Conservation (phyloP, 2,888 invertebrate species). For the Drosophila anceps region DNA sequence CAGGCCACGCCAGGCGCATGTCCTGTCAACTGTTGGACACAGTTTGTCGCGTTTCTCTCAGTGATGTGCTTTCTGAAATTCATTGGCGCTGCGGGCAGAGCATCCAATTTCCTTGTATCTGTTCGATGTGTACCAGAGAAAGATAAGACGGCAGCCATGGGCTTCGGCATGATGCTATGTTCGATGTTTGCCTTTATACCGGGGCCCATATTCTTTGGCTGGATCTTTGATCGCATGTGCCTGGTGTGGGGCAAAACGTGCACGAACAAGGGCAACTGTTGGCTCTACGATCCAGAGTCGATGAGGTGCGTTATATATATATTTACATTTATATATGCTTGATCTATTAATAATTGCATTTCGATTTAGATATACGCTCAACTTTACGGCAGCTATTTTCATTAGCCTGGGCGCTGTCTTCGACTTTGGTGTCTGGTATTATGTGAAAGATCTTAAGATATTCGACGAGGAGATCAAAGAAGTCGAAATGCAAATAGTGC, state of each 20-base stretch:
- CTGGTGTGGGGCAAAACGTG: conserved; percentile 91
- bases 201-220: conserved; percentile 91
- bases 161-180: conserved; percentile 89
- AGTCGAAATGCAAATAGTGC: conserved; percentile 83
- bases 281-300: conserved; percentile 89
- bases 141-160: conserved; percentile 91
- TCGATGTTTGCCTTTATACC: conserved; percentile 91
- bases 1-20: conserved; percentile 87
- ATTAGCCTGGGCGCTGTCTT: conserved; percentile 88
- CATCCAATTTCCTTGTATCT: conserved; percentile 88
- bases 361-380: conserved; percentile 87
- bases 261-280: conserved; percentile 90
- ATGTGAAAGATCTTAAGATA: conserved; percentile 89
- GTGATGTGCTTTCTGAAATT: conserved; percentile 88
- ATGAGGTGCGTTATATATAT: conserved; percentile 82
- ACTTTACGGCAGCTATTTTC: conserved; percentile 89
- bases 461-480: conserved; percentile 88
- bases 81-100: conserved; percentile 87
- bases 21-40: conserved; percentile 87
- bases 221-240: conserved; percentile 88
- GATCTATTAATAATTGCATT: neutral
- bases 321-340: neutral
- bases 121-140: conserved; percentile 90
- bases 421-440: conserved; percentile 89
- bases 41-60: conserved; percentile 87